These are phyloP conservation scores for Hemiscyllium ocellatum DNA, from an alignment of 2,113 vertebrate genomes.

Conservation along the genomic window DNA sequence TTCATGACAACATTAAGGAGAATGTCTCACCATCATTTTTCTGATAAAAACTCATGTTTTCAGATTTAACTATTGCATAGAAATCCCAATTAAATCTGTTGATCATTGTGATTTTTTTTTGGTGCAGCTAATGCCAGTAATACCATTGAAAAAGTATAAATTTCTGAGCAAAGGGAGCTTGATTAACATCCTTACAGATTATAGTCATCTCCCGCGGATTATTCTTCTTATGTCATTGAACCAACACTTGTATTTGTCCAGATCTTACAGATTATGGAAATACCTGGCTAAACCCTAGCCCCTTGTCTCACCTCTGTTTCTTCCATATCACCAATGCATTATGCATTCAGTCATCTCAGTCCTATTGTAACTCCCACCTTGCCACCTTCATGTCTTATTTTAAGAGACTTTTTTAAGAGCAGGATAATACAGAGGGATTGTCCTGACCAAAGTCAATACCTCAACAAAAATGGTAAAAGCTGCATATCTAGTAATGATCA, in stretches of 20 bases:
- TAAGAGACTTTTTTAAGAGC: neutral
- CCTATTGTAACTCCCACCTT: neutral
- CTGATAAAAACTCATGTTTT: neutral
- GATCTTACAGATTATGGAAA: neutral
- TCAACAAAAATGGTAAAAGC: neutral
- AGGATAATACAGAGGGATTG: too few relatives aligned
- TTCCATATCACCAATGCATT: neutral
- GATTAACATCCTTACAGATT: neutral
- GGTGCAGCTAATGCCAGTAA: neutral
- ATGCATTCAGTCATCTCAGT: neutral
- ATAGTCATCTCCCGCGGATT: neutral
- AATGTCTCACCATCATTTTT: neutral
- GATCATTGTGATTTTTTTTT: neutral
- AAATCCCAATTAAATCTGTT: neutral
- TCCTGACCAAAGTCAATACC: neutral
- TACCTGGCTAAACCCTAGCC: neutral
- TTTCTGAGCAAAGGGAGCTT: neutral
- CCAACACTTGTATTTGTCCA: neutral
- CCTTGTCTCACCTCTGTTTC: too few relatives aligned
- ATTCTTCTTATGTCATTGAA: neutral
- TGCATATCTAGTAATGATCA: neutral
- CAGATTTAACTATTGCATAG: neutral
- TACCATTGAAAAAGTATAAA: too few relatives aligned
- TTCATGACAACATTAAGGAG: conserved; percentile 17
- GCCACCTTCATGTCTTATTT: neutral